Evolutionary conservation across 1,140 invertebrate species (phyloP).

Genomic region (Caenorhabditis latens): DNA sequence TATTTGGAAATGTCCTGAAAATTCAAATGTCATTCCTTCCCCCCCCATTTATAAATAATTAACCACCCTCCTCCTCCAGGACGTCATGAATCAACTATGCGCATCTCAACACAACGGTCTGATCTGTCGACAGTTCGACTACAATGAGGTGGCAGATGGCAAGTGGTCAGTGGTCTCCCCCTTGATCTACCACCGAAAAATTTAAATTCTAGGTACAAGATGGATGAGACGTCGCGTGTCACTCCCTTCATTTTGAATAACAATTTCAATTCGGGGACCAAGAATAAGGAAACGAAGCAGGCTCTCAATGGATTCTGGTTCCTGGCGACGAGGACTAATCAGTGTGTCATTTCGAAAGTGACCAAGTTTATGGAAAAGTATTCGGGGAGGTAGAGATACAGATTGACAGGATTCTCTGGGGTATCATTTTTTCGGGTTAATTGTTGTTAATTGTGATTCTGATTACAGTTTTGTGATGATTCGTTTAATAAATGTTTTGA

Average conservation of each 20-base stretch:
- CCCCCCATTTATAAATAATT: neutral
- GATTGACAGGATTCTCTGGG: neutral
- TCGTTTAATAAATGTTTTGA: too few relatives aligned
- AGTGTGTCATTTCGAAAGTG: constrained; percentile 51
- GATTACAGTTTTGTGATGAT: neutral
- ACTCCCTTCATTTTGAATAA: constrained; percentile 72
- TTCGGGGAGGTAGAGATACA: neutral
- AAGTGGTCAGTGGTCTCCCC: constrained; percentile 64
- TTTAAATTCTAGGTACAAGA: constrained; percentile 66
- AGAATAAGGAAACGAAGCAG: constrained; percentile 68
- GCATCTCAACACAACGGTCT: constrained; percentile 69
- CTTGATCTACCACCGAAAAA: neutral
- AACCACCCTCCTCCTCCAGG: constrained; percentile 56
- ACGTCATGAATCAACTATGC: constrained; percentile 71
- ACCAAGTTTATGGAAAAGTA: constrained; percentile 6
- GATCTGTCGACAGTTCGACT: constrained; percentile 72
- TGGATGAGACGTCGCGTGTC: constrained; percentile 69
- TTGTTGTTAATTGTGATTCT: neutral
- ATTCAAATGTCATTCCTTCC: neutral
- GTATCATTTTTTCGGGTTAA: neutral
- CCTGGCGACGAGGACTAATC: constrained; percentile 43
- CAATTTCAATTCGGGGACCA: constrained; percentile 73
- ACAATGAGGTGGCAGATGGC: constrained; percentile 72
- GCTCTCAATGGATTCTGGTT: constrained; percentile 72
- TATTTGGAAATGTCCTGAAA: neutral